Evolutionary conservation across 1,140 invertebrate species (phyloP), one percentile per base, ranked within the genome.

Genomic region (Stenopsyche tienmushanensis): DNA sequence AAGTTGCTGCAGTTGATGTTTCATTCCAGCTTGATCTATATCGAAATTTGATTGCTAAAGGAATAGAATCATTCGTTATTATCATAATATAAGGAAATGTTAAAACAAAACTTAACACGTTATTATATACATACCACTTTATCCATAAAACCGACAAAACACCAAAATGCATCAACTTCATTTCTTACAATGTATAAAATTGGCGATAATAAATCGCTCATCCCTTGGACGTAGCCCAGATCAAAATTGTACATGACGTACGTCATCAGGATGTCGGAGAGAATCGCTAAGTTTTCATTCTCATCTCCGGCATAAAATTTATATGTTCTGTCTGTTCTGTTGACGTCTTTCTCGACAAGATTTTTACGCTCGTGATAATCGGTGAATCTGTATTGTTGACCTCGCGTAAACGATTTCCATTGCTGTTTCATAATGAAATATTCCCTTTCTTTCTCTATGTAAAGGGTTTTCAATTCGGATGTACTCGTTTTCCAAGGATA

Each of bases 221-320:
- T 99, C 15, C 97, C 93, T 78, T 94, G 92, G 0, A 96, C 92
- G 73, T 95, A 94, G 72, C 96, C 96, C 64, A 99, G 80, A 82
- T 99, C 97, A 80, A 99, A 99, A 80, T 99, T 98, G 76, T 98
- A 98, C 96, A 99, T 98, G n/a, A 96, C 90, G 77, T 99, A 99
- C 0, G 97, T 99, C 93, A 99, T 97, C 1, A 99, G 82, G 73
- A 99, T 94, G 73, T 98, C 93, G 71, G 91, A 87, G 0, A 99
- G 78, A 17, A 91, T 83, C 59, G 85, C 80, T 25, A 99, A 80
- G 80, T 99, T 96, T 8, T 88, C 84, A 80, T 97, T 97, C 72
- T 94, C 86, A 66, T 97, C 93, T 1, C 94, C 95, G 23, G 90
- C 86, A 78, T 91, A 99, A 76, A 91, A 99, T 8, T 89, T 86